Percentiles rank a stretch among this genome's conserved stretches.
Evolutionary conservation across 2,888 invertebrate species (phyloP).

Genomic region (Yponomeuta cagnagella): DNA sequence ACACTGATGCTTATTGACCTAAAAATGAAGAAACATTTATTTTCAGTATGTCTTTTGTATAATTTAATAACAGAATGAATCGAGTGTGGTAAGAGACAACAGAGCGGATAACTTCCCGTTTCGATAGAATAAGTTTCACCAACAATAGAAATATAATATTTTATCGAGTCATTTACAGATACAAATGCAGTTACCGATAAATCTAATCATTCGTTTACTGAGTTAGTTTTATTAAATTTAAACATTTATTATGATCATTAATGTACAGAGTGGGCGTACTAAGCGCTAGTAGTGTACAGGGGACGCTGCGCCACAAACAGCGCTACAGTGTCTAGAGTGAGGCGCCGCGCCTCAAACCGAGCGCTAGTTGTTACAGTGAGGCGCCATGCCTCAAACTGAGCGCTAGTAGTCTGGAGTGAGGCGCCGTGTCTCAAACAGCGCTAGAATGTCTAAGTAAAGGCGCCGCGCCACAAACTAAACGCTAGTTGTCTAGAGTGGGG

Average conservation of each 20-base stretch:
- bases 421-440: background rate
- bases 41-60: constrained; percentile 81
- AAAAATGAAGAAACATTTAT: constrained; percentile 85
- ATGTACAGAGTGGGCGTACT: constrained; percentile 42
- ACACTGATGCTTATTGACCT: constrained; percentile 79
- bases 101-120: constrained; percentile 67
- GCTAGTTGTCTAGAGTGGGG: background rate
- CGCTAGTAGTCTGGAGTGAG: constrained; percentile 6
- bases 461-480: background rate
- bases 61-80: constrained; percentile 76
- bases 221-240: constrained; percentile 55
- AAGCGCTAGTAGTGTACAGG: constrained; percentile 12
- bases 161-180: constrained; percentile 72
- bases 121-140: constrained; percentile 68
- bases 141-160: constrained; percentile 72
- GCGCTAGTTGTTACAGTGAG: background rate
- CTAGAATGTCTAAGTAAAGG: background rate
- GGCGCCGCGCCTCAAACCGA: background rate
- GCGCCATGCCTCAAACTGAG: constrained; percentile 5
- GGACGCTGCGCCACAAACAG: constrained; percentile 4
- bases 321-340: background rate
- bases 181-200: constrained; percentile 69
- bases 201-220: constrained; percentile 72
- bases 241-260: constrained; percentile 59
- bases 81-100: constrained; percentile 67